Evolutionary conservation across 64 coral and sea anemone genomes (phyloP).

Genomic region (Montipora efflorescens): DNA sequence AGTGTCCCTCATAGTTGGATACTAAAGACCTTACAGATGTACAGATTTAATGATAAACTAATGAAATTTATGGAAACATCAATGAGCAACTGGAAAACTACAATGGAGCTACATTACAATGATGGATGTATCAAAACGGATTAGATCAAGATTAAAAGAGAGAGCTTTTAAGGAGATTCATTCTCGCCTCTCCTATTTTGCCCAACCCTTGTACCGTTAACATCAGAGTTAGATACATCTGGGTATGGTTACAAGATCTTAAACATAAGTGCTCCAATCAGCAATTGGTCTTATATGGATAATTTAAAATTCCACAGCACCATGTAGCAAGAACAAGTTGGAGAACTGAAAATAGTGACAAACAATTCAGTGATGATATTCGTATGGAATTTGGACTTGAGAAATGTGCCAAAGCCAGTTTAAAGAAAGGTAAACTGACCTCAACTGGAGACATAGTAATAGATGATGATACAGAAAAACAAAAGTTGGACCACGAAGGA

Average conservation of each 20-base stretch:
- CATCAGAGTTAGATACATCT: slow-evolving; percentile 4
- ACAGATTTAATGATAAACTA: no score
- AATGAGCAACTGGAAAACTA: slow-evolving; percentile 7
- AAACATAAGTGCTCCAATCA: slow-evolving; percentile 37
- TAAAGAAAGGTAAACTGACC: no score
- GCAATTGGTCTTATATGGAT: slow-evolving; percentile 7
- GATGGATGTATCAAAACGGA: no score
- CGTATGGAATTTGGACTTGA: no score
- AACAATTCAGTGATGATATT: no score
- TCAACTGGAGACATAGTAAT: no score
- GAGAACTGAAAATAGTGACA: no score
- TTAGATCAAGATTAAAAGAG: no score
- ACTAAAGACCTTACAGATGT: background rate
- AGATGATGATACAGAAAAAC: background rate
- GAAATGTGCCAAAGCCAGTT: no score
- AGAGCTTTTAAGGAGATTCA: no score
- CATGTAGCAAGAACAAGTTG: no score
- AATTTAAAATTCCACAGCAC: background rate
- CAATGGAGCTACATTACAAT: background rate
- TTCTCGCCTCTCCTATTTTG: no score
- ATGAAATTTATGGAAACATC: background rate
- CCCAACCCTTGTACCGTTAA: slow-evolving; percentile 14
- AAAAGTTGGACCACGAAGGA: slow-evolving; percentile 44
- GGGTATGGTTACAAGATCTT: slow-evolving; percentile 35
- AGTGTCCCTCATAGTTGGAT: slow-evolving; percentile 15